These are phyloP conservation scores for Podargus strigoides DNA, from an alignment of 2,797 vertebrate species.

Conservation along the genomic window DNA sequence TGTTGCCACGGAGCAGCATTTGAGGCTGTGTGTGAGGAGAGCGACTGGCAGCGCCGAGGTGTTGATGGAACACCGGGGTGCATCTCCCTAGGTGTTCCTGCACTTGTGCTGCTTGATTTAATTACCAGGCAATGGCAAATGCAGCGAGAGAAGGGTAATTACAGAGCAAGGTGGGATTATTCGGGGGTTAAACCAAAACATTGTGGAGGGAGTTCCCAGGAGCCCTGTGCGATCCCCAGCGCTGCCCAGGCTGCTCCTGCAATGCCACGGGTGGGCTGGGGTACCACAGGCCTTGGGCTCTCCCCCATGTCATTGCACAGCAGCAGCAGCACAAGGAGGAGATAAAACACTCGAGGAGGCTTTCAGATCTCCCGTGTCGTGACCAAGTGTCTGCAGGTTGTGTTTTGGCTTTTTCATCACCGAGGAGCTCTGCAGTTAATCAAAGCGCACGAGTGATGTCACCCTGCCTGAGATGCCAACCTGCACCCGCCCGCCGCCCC, in stretches of 20 bases:
- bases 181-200: neutral
- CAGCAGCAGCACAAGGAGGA: neutral
- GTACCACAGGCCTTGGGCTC: fast-evolving
- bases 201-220: neutral
- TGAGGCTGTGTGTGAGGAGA: neutral
- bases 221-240: neutral
- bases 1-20: neutral
- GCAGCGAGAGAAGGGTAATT: constrained; percentile 6
- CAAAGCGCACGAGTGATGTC: neutral
- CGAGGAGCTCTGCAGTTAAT: neutral
- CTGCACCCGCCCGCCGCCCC: neutral
- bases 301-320: neutral
- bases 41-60: neutral
- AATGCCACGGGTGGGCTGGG: fast-evolving
- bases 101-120: constrained; percentile 29
- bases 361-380: neutral
- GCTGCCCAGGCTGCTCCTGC: neutral
- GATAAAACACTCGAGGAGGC: neutral
- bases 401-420: neutral
- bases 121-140: constrained; percentile 14
- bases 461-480: neutral
- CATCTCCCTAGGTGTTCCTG: neutral
- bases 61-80: neutral
- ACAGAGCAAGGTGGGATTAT: neutral
- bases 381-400: neutral